Conservation (phyloP, 2,797 vertebrate species). For the Thripadectes ignobilis region DNA sequence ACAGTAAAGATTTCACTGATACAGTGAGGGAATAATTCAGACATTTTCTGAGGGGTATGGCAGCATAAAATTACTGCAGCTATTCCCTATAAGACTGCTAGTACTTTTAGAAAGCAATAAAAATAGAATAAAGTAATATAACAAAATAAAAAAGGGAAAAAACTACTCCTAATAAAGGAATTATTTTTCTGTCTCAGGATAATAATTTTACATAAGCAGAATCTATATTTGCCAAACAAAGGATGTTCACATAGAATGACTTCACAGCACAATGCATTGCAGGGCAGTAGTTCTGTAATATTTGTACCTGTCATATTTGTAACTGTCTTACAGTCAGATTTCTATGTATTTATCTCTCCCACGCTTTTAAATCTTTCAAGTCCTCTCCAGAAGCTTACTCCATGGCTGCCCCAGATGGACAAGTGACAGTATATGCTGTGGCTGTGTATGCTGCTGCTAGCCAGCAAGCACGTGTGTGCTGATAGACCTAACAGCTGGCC, state of each 20-base stretch:
- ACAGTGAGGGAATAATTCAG: background rate
- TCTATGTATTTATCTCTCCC: background rate
- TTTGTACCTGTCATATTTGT: background rate
- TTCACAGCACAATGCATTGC: background rate
- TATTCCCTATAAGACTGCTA: background rate
- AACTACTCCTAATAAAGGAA: accelerated
- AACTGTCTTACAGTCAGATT: background rate
- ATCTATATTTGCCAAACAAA: background rate
- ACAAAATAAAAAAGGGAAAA: background rate
- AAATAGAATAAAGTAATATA: background rate
- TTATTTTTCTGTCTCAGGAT: background rate
- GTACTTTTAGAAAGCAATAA: background rate
- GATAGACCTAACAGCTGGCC: conserved; percentile 9
- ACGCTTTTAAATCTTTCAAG: background rate
- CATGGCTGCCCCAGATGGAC: background rate
- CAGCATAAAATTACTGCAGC: background rate
- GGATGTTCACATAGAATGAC: background rate
- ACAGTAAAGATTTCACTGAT: background rate
- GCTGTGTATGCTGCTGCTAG: background rate
- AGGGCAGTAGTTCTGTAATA: background rate
- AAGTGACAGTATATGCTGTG: background rate
- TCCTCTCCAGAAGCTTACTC: background rate
- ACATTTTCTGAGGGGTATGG: background rate
- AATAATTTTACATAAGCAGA: background rate
- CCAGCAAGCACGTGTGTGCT: accelerated